These are phyloP conservation scores for Dreissena rostriformis DNA, from an alignment of 1,140 invertebrate genomes.

Conservation along the genomic window DNA sequence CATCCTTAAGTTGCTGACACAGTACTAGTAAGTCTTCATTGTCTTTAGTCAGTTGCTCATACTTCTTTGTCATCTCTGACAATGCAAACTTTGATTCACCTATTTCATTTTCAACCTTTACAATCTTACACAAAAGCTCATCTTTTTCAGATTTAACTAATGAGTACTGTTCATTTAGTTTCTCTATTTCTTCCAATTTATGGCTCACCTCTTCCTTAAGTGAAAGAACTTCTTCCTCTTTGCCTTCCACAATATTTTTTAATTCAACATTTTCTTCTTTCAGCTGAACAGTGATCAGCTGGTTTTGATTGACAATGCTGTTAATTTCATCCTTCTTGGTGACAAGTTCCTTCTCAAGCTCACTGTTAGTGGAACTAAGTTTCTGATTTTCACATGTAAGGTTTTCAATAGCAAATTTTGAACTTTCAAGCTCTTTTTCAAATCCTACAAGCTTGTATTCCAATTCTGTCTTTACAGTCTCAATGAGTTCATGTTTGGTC, in stretches of 20 bases:
- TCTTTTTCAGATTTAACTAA: slow-evolving; percentile 5
- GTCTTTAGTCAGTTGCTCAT: not conserved
- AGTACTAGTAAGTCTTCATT: slow-evolving; percentile 8
- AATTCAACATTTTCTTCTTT: slow-evolving; percentile 5
- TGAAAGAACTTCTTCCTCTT: slow-evolving; percentile 4
- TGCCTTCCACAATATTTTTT: not conserved
- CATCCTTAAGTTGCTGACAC: slow-evolving; percentile 32
- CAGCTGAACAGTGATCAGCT: not conserved
- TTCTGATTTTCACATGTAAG: slow-evolving; percentile 3
- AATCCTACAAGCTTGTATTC: not conserved
- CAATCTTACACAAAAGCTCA: slow-evolving; percentile 1
- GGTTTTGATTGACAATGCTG: slow-evolving; percentile 3
- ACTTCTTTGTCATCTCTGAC: not conserved
- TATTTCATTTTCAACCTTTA: not conserved
- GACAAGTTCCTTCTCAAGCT: slow-evolving; percentile 24
- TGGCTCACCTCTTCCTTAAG: slow-evolving; percentile 30
- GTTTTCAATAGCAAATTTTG: slow-evolving; percentile 7
- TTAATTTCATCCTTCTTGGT: slow-evolving; percentile 14
- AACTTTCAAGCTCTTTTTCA: slow-evolving; percentile 11
- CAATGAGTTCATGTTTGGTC: too few species aligned
- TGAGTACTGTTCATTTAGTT: not conserved
- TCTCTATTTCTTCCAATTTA: slow-evolving; percentile 12
- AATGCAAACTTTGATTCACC: slow-evolving; percentile 15
- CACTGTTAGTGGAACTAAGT: not conserved
- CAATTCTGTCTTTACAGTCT: not conserved